A percentile compares a stretch with the other conserved stretches of the same genome.
phyloP scores from a whole-genome alignment of 1,140 invertebrate species.

The Tetragonula clypearis region DNA sequence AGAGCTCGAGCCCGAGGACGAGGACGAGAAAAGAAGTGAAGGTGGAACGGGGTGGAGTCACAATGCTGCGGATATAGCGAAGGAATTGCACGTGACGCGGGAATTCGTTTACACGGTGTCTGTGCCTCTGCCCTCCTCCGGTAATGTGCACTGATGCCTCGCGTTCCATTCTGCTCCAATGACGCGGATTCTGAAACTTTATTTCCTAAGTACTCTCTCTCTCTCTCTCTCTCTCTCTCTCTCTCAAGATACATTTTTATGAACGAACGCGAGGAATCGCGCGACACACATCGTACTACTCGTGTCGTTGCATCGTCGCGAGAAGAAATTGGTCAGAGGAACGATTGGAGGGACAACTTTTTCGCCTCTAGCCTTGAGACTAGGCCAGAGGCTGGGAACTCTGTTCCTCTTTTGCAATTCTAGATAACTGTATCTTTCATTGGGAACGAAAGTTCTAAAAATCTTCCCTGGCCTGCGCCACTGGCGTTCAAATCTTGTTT shows the following conservation, averaged over 20 bases:
- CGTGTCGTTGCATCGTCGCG: background rate
- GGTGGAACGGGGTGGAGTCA: background rate
- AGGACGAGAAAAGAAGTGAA: background rate
- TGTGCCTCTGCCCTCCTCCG: background rate
- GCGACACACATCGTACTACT: too few species aligned
- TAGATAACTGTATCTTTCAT: background rate
- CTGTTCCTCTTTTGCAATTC: background rate
- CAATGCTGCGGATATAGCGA: conserved; percentile 51
- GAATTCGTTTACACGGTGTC: conserved; percentile 64
- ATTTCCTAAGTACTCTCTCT: conserved; percentile 15
- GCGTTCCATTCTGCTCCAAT: conserved; percentile 55
- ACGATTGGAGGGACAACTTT: background rate
- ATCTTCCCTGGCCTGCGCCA: background rate
- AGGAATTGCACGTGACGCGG: conserved; percentile 60
- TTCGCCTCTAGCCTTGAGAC: too few species aligned
- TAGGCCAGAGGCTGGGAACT: background rate
- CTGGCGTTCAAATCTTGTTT: background rate
- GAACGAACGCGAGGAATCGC: background rate
- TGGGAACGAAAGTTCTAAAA: too few species aligned
- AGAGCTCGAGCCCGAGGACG: conserved; percentile 6
- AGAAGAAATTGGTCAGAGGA: background rate
- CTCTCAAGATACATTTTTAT: conserved; percentile 12
- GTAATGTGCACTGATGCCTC: conserved; percentile 55
- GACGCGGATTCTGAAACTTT: conserved; percentile 36
- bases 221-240: background rate